Evolutionary conservation across 2,888 invertebrate genomes (phyloP).

Genomic region (Noctua janthe): DNA sequence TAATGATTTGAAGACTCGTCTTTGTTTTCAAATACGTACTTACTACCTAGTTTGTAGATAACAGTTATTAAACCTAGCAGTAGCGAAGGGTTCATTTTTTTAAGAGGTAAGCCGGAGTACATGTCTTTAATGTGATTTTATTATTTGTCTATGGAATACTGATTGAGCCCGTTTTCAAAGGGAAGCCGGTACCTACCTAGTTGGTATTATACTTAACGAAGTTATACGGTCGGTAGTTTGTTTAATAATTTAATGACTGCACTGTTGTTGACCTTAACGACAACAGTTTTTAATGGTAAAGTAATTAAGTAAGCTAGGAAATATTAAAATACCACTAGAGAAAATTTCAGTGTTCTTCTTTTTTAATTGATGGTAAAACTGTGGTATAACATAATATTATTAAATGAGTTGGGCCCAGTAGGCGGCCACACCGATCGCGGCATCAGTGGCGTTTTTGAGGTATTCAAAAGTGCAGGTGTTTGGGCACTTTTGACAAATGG

Average conservation of each 20-base stretch:
- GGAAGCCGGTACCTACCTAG: not conserved
- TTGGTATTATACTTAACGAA: constrained; percentile 7
- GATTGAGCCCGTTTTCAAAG: no score
- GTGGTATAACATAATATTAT: not conserved
- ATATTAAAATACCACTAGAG: not conserved
- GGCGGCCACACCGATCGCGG: not conserved
- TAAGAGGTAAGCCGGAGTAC: no score
- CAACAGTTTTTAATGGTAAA: not conserved
- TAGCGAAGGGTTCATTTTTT: no score
- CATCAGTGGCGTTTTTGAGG: not conserved
- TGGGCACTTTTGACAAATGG: not conserved
- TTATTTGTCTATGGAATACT: no score
- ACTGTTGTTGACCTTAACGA: not conserved
- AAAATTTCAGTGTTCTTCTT: not conserved
- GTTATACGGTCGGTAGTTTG: not conserved
- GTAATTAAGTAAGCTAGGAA: not conserved
- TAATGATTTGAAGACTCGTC: not conserved
- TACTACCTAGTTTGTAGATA: not conserved
- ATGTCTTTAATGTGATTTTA: no score
- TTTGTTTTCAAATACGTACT: not conserved
- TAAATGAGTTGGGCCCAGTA: no score
- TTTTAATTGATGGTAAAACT: not conserved
- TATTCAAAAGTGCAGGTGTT: not conserved
- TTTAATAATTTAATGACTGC: constrained; percentile 10
- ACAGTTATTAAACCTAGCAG: not conserved